These are phyloP conservation scores for Notarius lentiginosus DNA, from an alignment of 2,113 vertebrate genomes.

Conservation along the genomic window DNA sequence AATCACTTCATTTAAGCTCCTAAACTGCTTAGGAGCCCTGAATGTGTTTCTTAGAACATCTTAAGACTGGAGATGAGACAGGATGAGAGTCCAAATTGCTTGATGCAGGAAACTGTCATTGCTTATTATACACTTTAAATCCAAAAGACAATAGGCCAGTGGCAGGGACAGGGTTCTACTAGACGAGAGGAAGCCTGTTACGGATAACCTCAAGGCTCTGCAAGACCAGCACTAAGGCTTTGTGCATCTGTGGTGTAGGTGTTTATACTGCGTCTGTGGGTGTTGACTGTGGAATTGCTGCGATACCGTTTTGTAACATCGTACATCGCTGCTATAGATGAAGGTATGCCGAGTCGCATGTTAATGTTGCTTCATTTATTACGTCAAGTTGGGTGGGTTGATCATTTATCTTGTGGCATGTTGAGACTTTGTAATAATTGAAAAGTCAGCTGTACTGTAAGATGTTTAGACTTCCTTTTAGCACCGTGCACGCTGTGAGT, in stretches of 20 bases:
- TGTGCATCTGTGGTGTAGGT: background rate
- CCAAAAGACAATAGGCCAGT: conserved; percentile 52
- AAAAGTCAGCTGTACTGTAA: background rate
- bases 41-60: conserved; percentile 87
- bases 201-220: background rate
- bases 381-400: conserved; percentile 2
- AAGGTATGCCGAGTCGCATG: background rate
- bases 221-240: background rate
- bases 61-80: conserved; percentile 82
- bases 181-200: conserved; percentile 6
- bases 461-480: conserved; percentile 6
- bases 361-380: background rate
- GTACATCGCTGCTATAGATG: background rate
- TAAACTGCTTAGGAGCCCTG: conserved; percentile 84
- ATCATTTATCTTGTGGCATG: background rate
- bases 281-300: conserved; percentile 6
- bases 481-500: background rate
- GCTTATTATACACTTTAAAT: conserved; percentile 73
- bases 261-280: conserved; percentile 25
- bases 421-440: conserved; percentile 3
- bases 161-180: conserved; percentile 41
- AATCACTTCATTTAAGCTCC: conserved; percentile 82
- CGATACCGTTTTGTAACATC: background rate
- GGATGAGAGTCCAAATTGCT: conserved; percentile 82
- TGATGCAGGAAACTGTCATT: conserved; percentile 76